A percentile compares a stretch with the other conserved stretches of the same genome.
phyloP scores from a whole-genome alignment of 1,140 invertebrate species.

The Anastrepha obliqua region DNA sequence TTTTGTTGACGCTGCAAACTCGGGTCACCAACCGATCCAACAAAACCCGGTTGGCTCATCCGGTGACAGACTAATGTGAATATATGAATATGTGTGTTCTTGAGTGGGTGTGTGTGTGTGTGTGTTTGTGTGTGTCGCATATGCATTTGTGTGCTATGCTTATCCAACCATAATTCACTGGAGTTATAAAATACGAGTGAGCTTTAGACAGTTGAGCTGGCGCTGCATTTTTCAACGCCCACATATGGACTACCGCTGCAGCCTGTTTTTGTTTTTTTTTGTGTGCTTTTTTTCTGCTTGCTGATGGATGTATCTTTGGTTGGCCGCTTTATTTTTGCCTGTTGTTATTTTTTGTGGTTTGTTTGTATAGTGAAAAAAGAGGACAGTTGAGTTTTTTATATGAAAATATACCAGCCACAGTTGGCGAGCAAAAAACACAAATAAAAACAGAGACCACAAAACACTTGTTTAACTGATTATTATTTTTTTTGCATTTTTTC shows the following conservation, averaged over 20 bases:
- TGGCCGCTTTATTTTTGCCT: not conserved
- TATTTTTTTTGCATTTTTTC: not conserved
- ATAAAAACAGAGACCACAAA: not conserved
- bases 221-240: not conserved
- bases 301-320: not conserved
- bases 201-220: constrained; percentile 17
- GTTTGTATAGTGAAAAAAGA: not conserved
- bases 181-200: constrained; percentile 14
- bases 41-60: not conserved
- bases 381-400: not conserved
- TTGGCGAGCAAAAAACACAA: not conserved
- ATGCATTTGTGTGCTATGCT: not conserved
- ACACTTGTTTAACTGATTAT: constrained; percentile 25
- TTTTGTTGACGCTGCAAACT: constrained; percentile 35
- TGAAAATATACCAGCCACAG: not conserved
- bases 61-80: not conserved
- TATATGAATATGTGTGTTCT: not conserved
- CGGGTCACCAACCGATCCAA: constrained; percentile 16
- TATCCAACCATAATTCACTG: constrained; percentile 46
- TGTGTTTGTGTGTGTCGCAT: too few species aligned
- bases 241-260: not conserved
- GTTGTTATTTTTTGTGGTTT: constrained; percentile 26
- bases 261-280: too few species aligned
- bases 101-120: not conserved
- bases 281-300: not conserved